Evolutionary conservation across 2,113 vertebrate species (phyloP).

Genomic region (Sinocyclocheilus anophthalmus): DNA sequence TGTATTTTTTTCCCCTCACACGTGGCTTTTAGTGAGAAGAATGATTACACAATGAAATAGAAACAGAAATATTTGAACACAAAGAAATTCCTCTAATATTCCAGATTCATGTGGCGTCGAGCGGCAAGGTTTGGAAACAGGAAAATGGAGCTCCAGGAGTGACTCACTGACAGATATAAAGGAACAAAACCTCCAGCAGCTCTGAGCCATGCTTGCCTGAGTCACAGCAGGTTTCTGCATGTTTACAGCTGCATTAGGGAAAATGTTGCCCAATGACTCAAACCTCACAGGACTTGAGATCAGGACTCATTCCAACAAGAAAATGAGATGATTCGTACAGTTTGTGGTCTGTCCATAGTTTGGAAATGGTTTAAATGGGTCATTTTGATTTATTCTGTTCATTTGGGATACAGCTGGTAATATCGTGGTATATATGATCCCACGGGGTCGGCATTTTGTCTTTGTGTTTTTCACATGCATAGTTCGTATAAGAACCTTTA

Average conservation of each 20-base stretch:
- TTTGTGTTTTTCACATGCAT: too few relatives aligned
- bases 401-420: background rate
- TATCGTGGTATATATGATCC: background rate
- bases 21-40: background rate
- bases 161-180: slow-evolving; percentile 61
- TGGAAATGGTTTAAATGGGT: background rate
- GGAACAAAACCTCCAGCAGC: slow-evolving; percentile 31
- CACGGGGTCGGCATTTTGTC: too few relatives aligned
- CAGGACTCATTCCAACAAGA: background rate
- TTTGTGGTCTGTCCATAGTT: background rate
- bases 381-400: slow-evolving; percentile 5
- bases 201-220: slow-evolving; percentile 18
- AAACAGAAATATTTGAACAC: background rate
- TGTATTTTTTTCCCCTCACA: background rate
- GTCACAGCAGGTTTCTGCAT: slow-evolving; percentile 31
- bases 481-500: background rate
- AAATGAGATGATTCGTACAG: background rate
- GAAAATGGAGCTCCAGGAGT: background rate
- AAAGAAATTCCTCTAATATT: background rate
- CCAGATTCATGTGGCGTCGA: background rate
- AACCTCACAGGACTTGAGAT: background rate
- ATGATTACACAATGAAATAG: background rate
- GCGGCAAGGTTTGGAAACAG: background rate
- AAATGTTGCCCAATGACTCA: slow-evolving; percentile 7
- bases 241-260: background rate